Evolutionary conservation across 1,140 invertebrate genomes (phyloP), one percentile per base, ranked within the genome.

Genomic region (Cephus cinctus): DNA sequence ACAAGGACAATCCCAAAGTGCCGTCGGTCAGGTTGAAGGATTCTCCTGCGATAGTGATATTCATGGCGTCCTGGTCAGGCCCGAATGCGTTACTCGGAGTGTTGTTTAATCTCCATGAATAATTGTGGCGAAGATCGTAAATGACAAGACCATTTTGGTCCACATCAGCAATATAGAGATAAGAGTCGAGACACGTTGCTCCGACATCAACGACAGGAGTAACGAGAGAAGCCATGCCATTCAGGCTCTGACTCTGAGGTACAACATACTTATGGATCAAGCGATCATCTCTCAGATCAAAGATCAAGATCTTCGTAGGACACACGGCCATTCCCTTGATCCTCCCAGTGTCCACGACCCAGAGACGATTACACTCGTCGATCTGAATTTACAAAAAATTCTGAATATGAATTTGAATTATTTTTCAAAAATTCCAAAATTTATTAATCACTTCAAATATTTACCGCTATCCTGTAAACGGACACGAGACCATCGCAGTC

Each of bases 311-410:
- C 56, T 83, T 81, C 4, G 77, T 63, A 0, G 76, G 77, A 51
- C 82, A 83, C 12, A 73, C 51, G 11, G 76, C 51, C 1, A 63
- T 57, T 1, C 65, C 61, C 2, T 67, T 64, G 4, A 74, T 72
- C 40, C 77, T 75, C 6, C 81, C 82, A 0, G 74, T 56, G 50
- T 83, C 82, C 62, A 82, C 75, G 11, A 82, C 72, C 82, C 82
- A 83, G 21, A 83, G 63, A 23, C 81, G 77, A 57, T 81, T 71
- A 62, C 81, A 83, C 50, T 78, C 75, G 56, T 83, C 82, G 34
- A 81, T 81, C 83, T 84, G 66, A 31, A n/a, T n/a, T n/a, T 30
- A 30, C 27, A 30, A 30, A 12, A 30, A 30, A 30, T 12, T 8
- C 12, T 30, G 12, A 12, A 30, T n/a, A 30, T 30, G 2, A 11